A percentile compares a stretch with the other conserved stretches of the same genome.
These are phyloP conservation scores for Neosilurus mollespiculum DNA, from an alignment of 2,797 vertebrate species.

Conservation along the genomic window DNA sequence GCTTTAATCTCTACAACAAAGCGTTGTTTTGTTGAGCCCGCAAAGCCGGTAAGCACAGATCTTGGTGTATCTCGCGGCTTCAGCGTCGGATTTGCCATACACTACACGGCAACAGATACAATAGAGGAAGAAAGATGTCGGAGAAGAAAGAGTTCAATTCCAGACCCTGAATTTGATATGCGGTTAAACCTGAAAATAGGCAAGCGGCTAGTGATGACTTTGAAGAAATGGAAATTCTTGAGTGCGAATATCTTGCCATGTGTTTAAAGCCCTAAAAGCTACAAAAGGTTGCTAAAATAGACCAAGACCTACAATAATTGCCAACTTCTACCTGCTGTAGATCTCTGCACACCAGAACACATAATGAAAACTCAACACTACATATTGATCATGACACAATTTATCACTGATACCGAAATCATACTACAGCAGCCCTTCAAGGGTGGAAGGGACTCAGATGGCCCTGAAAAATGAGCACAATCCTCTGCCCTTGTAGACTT, in stretches of 20 bases:
- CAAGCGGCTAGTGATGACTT: not conserved
- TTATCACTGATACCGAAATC: not conserved
- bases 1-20: slow-evolving; percentile 57
- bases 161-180: slow-evolving; percentile 31
- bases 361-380: too few species aligned
- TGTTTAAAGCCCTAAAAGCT: not conserved
- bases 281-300: not conserved
- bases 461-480: not conserved
- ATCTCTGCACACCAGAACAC: too few species aligned
- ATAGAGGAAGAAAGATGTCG: slow-evolving; percentile 20
- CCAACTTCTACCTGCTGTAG: too few species aligned
- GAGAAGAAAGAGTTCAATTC: slow-evolving; percentile 32
- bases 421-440: not conserved
- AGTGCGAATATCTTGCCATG: not conserved
- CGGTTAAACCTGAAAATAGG: not conserved
- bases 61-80: slow-evolving; percentile 48
- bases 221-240: not conserved
- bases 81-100: slow-evolving; percentile 43
- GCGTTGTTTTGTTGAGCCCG: slow-evolving; percentile 55
- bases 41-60: slow-evolving; percentile 49
- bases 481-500: too few species aligned
- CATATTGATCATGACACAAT: too few species aligned
- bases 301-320: not conserved
- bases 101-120: slow-evolving; percentile 21
- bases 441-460: not conserved